Percentiles rank a stretch among this genome's conserved stretches.
Evolutionary conservation across 2,797 vertebrate genomes (phyloP).

Genomic region (Muscicapa striata): DNA sequence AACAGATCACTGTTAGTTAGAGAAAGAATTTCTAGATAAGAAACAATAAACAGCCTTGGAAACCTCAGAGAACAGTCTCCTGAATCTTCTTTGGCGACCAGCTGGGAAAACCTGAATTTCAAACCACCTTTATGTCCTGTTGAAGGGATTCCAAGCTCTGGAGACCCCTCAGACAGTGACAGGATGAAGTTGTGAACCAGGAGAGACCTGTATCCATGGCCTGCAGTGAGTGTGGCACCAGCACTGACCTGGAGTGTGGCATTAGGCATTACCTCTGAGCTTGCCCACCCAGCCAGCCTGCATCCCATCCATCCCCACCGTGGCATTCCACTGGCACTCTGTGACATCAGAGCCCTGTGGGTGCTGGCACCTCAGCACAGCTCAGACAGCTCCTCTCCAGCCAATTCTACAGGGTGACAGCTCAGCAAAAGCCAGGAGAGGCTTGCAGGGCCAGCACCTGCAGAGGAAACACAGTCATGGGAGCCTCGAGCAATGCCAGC

Average conservation of each 20-base stretch:
- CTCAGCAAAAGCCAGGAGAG: background rate
- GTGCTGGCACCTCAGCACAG: background rate
- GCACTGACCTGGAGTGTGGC: fast-evolving
- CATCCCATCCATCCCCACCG: fast-evolving
- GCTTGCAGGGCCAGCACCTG: no score
- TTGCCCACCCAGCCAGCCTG: no score
- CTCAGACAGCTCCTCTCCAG: background rate
- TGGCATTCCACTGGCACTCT: background rate
- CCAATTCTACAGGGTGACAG: background rate
- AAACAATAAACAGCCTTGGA: no score
- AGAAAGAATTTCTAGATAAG: no score
- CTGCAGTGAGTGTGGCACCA: fast-evolving
- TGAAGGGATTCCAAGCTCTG: no score
- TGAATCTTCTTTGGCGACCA: no score
- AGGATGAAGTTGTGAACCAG: background rate
- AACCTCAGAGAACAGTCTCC: no score
- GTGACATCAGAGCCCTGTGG: background rate
- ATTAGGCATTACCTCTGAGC: background rate
- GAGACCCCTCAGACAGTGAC: no score
- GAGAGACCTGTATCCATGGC: fast-evolving
- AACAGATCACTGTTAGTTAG: no score
- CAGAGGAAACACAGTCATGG: fast-evolving
- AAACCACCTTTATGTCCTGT: no score
- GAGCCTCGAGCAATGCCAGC: background rate
- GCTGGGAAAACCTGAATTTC: no score